Percentiles rank a stretch among this genome's conserved stretches.
These are phyloP conservation scores for Branchellion lobata DNA, from an alignment of 2,888 invertebrate species.

Conservation along the genomic window DNA sequence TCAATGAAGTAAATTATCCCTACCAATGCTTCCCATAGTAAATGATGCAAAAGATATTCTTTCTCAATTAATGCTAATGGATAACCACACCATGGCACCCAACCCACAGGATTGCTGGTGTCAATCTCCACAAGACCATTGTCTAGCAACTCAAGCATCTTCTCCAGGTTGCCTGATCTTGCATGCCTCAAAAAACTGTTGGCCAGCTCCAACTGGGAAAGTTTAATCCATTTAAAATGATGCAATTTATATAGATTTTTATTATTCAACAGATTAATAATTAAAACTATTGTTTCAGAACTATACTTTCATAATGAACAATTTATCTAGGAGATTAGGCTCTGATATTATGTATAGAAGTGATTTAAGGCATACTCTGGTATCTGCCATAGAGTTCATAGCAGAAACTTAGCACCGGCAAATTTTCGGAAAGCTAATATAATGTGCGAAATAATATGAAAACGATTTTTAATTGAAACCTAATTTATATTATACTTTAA, in stretches of 20 bases:
- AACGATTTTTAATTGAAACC: too few species aligned
- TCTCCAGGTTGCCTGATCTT: conserved; percentile 36
- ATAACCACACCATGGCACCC: too few species aligned
- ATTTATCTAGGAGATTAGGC: too few species aligned
- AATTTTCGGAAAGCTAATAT: neutral
- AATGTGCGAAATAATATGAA: too few species aligned
- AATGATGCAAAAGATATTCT: too few species aligned
- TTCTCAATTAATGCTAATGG: too few species aligned
- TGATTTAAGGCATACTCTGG: conserved; percentile 10
- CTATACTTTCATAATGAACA: too few species aligned
- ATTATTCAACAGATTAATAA: neutral
- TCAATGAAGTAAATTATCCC: too few species aligned
- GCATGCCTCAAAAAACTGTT: conserved; percentile 33
- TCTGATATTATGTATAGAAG: too few species aligned
- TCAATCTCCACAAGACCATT: conserved; percentile 43
- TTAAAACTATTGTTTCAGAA: neutral
- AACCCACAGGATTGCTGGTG: conserved; percentile 38
- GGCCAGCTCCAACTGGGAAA: conserved; percentile 14
- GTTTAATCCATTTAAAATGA: neutral
- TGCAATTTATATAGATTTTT: neutral
- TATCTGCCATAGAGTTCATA: neutral
- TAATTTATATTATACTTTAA: too few species aligned
- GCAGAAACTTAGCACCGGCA: neutral
- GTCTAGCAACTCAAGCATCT: conserved; percentile 36
- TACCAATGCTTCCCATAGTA: too few species aligned